These are phyloP conservation scores for Desmodus rotundus DNA, from an alignment of 2,113 vertebrate species.

Conservation along the genomic window DNA sequence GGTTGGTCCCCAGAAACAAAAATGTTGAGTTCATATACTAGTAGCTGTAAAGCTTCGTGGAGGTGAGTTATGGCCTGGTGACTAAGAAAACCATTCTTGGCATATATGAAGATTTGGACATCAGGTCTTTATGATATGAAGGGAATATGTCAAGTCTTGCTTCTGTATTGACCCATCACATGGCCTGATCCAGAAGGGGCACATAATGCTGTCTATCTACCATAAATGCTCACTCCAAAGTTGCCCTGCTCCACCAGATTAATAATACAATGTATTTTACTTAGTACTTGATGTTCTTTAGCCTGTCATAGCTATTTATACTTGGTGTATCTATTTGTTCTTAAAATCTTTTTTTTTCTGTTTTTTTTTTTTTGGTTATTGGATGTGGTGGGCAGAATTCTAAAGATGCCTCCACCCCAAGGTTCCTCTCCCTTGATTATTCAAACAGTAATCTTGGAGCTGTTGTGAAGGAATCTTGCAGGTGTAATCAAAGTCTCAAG, in stretches of 20 bases:
- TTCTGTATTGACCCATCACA: not conserved
- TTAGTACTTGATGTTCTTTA: not conserved
- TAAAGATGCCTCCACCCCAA: not conserved
- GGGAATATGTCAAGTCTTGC: not conserved
- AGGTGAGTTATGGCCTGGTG: not conserved
- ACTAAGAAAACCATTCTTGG: not conserved
- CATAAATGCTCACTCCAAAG: not conserved
- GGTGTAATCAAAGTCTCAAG: not conserved
- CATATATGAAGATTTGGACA: not conserved
- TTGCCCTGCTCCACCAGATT: not conserved
- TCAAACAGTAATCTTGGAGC: not conserved
- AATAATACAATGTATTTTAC: not conserved
- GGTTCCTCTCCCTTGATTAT: not conserved
- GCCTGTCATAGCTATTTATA: not conserved
- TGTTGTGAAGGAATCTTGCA: not conserved
- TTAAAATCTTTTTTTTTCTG: not conserved
- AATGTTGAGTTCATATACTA: not conserved
- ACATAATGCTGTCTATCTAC: not conserved
- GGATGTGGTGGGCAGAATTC: not conserved
- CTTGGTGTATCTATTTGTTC: not conserved
- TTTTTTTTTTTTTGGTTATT: not conserved
- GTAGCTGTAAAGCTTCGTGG: not conserved
- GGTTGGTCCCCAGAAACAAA: not conserved
- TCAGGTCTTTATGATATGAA: not conserved
- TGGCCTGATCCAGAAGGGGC: not conserved